Base-by-base conservation (phyloP, 2,888 invertebrate species). In the Patella ulyssiponensis region DNA sequence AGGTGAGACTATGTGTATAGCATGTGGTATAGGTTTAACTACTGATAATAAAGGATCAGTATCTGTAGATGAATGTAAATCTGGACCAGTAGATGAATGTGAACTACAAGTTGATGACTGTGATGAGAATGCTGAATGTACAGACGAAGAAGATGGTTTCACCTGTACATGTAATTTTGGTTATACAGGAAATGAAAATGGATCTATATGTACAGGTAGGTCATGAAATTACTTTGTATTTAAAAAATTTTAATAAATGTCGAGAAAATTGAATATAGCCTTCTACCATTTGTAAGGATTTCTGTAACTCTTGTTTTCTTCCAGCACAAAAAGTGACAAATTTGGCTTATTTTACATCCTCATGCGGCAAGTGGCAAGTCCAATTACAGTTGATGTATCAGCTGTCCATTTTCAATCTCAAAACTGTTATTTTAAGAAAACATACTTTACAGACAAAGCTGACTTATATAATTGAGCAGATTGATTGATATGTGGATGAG, bases 31-130 rank as follows among this genome's bases (percentile, higher is more conserved):
- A 33, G 85, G 87, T 12, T 77, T 81, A 58, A 88, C 86, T 15
- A 88, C 88, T 15, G 44, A 76, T 1, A 56, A 71, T 20, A 71
- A 80, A 23, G 88, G 88, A 9, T 77, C 85, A 9, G 75, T 75
- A 20, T 77, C 80, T 12, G 69, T 44, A 11, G 64, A 72, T 0
- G 82, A 82, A 51, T 89, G 89, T 80, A 51, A 77, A 3, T 20
- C 69, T 17, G 86, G 86, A 15, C 75, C 79, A 11, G 80, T 86
- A n/a, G 81, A 88, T 73, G 85, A 85, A 75, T 89, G 88, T 79
- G 71, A 58, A 11, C 73, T 82, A 1, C 81, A 78, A 3, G 79
- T 80, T n/a, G 78, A 86, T 77, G 77, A 82, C 72, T 89, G 89
- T 80, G 73, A 81, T 51, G 69, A 44, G 1, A 75, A 83, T 33